A percentile compares a stretch with the other conserved stretches of the same genome.
These are phyloP conservation scores for Phortica okadai DNA, from an alignment of 2,888 invertebrate genomes.

Conservation along the genomic window DNA sequence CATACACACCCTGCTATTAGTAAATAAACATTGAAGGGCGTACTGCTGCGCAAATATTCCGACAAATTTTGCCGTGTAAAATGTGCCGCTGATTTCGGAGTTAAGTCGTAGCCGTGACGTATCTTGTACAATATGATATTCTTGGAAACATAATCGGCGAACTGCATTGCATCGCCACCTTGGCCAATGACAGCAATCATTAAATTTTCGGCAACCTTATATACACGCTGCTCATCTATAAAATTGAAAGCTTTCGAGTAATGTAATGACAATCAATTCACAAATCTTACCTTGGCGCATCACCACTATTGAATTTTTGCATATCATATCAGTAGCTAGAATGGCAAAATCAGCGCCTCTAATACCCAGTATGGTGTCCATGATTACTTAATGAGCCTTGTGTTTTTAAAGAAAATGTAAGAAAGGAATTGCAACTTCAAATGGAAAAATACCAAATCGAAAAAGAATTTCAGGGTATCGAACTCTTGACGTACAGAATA, in stretches of 20 bases:
- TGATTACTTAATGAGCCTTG: slow-evolving; percentile 58
- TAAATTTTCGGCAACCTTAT: slow-evolving; percentile 90
- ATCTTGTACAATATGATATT: slow-evolving; percentile 98
- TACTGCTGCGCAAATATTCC: slow-evolving; percentile 92
- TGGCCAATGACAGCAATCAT: slow-evolving; percentile 95
- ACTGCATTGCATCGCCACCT: slow-evolving; percentile 95
- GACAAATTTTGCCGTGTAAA: slow-evolving; percentile 95
- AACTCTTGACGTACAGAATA: too few relatives aligned
- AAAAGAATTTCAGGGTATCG: too few relatives aligned
- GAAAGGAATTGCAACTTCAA: too few relatives aligned
- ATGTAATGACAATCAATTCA: not conserved
- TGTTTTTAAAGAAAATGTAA: too few relatives aligned
- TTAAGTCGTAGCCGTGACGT: slow-evolving; percentile 96
- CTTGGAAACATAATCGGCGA: slow-evolving; percentile 97
- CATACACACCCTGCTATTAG: slow-evolving; percentile 68
- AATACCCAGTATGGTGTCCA: slow-evolving; percentile 94
- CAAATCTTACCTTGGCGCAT: slow-evolving; percentile 83
- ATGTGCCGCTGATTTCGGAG: slow-evolving; percentile 92
- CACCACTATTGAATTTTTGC: slow-evolving; percentile 91
- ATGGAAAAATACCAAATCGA: too few relatives aligned
- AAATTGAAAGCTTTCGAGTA: not conserved
- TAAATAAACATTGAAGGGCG: slow-evolving; percentile 75
- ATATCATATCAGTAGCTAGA: slow-evolving; percentile 92
- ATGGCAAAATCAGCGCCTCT: slow-evolving; percentile 93
- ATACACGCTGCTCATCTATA: slow-evolving; percentile 94